phyloP scores from a whole-genome alignment of 2,797 vertebrate species.

The Basileuterus tristriatus region DNA sequence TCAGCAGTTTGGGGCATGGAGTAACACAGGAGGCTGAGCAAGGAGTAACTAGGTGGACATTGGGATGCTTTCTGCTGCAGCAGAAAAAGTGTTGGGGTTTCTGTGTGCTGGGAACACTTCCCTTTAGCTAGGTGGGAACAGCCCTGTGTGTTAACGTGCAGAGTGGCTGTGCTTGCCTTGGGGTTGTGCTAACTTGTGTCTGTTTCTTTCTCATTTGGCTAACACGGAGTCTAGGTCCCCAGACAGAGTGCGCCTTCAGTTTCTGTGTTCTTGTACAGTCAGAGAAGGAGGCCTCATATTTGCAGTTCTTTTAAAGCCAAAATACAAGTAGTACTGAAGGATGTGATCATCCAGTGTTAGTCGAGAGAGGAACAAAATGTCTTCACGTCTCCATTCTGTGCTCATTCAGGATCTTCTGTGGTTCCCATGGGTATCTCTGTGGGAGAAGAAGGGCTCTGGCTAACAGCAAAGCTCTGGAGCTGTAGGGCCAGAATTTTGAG shows the following conservation, averaged over 20 bases:
- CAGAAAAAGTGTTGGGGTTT: neutral
- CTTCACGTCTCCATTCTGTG: neutral
- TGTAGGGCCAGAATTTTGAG: neutral
- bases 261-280: neutral
- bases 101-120: neutral
- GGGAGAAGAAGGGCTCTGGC: neutral
- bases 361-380: neutral
- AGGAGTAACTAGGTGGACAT: neutral
- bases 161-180: neutral
- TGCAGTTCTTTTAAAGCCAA: neutral
- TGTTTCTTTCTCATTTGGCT: neutral
- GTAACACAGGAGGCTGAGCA: accelerated
- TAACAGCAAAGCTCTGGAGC: neutral
- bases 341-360: neutral
- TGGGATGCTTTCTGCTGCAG: neutral
- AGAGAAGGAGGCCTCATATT: neutral
- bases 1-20: neutral
- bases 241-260: neutral
- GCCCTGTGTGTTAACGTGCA: neutral
- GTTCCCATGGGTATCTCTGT: neutral
- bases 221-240: neutral
- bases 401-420: neutral
- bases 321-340: neutral
- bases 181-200: neutral
- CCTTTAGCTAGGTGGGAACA: neutral